These are phyloP conservation scores for Cotesia glomerata DNA, from an alignment of 1,140 invertebrate species.

Conservation along the genomic window DNA sequence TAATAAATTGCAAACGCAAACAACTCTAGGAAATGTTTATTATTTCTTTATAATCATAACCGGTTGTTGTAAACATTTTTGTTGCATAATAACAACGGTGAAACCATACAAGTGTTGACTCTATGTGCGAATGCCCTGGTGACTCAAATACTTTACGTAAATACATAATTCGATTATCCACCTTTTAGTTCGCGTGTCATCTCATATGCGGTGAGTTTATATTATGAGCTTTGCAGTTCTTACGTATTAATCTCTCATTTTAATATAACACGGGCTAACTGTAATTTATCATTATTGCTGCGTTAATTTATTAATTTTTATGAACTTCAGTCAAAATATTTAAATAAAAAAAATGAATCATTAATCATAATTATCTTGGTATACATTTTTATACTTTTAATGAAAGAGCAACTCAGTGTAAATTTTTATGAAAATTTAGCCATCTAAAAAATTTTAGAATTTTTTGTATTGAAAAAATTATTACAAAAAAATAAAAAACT, in stretches of 20 bases:
- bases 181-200: slow-evolving; percentile 5
- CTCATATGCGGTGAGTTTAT: background rate
- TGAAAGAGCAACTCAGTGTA: no score
- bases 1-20: background rate
- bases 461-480: no score
- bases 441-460: no score
- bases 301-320: no score
- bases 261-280: background rate
- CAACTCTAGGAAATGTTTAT: slow-evolving; percentile 12
- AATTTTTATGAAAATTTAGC: no score
- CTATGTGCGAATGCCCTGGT: slow-evolving; percentile 31
- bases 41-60: slow-evolving; percentile 11
- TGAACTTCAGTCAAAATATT: no score
- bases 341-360: no score
- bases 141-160: slow-evolving; percentile 36
- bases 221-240: background rate
- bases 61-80: background rate
- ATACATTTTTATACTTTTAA: no score
- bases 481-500: no score
- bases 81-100: slow-evolving; percentile 27
- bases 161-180: slow-evolving; percentile 32
- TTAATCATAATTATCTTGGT: no score
- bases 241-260: background rate
- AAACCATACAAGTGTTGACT: slow-evolving; percentile 28
- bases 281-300: no score